phyloP scores from a whole-genome alignment of 1,140 invertebrate species.

The Thaumetopoea pityocampa region DNA sequence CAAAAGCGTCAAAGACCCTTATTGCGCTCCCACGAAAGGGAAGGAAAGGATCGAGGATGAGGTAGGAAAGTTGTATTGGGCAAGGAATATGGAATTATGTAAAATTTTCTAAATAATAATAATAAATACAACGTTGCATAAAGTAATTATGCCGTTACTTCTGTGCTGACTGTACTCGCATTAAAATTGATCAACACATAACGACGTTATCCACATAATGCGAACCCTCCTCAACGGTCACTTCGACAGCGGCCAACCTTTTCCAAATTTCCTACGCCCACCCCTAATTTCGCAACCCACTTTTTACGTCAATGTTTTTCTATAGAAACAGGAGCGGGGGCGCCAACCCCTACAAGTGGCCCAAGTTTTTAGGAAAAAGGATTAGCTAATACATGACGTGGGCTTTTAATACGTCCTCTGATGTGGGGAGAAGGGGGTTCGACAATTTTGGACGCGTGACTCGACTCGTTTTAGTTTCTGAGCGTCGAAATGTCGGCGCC shows the following conservation, averaged over 20 bases:
- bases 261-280: constrained; percentile 41
- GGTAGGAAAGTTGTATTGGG: no score
- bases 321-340: constrained; percentile 38
- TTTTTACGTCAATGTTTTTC: constrained; percentile 75
- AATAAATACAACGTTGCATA: no score
- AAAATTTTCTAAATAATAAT: no score
- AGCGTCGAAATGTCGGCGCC: no score
- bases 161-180: constrained; percentile 34
- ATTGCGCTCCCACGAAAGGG: no score
- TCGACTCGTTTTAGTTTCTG: no score
- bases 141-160: background rate
- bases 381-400: constrained; percentile 63
- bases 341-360: no score
- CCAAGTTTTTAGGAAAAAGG: constrained; percentile 29
- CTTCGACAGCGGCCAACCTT: constrained; percentile 68
- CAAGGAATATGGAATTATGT: no score
- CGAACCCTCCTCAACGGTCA: constrained; percentile 73
- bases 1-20: no score
- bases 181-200: constrained; percentile 75
- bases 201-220: constrained; percentile 72
- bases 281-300: constrained; percentile 56
- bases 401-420: constrained; percentile 64
- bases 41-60: no score
- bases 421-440: no score
- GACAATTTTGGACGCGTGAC: no score